These are phyloP conservation scores for Chelon labrosus DNA, from an alignment of 2,797 vertebrate genomes.

Conservation along the genomic window DNA sequence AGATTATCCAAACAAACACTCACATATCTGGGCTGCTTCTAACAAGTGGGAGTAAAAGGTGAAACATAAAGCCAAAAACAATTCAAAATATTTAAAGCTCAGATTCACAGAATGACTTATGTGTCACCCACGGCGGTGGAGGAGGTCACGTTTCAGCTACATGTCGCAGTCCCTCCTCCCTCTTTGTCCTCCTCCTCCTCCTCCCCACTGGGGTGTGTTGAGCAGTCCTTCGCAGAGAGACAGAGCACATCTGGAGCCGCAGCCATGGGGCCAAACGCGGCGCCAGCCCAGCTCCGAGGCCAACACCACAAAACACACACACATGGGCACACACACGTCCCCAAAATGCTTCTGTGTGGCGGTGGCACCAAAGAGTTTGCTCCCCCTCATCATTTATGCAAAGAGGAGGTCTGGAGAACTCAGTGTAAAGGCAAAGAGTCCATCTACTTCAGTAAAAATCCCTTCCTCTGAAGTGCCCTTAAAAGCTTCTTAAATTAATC, in stretches of 20 bases:
- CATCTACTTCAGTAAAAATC: slow-evolving; percentile 49
- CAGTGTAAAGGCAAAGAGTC: slow-evolving; percentile 34
- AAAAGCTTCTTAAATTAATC: slow-evolving; percentile 79
- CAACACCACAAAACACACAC: slow-evolving; percentile 66
- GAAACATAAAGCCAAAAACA: neutral
- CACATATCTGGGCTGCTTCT: no score
- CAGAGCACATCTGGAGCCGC: slow-evolving; percentile 82
- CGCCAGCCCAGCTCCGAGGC: slow-evolving; percentile 70
- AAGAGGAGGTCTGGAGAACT: slow-evolving; percentile 7
- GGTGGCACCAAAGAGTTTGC: slow-evolving; percentile 38
- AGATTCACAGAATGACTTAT: slow-evolving; percentile 42
- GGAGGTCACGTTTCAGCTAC: neutral
- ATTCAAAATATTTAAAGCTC: slow-evolving; percentile 21
- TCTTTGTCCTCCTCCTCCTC: slow-evolving; percentile 47
- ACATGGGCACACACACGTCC: slow-evolving; percentile 49
- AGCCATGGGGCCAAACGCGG: slow-evolving; percentile 74
- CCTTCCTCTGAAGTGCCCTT: slow-evolving; percentile 55
- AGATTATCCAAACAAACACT: no score
- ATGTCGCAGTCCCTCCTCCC: slow-evolving; percentile 16
- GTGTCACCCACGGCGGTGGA: slow-evolving; percentile 36
- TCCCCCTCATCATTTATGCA: slow-evolving; percentile 35
- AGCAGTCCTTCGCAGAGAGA: slow-evolving; percentile 66
- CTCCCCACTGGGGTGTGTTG: slow-evolving; percentile 49
- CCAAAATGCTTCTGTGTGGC: slow-evolving; percentile 21
- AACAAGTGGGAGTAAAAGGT: neutral